These are phyloP conservation scores for Phengaris alcon DNA, from an alignment of 2,888 invertebrate species.

Conservation along the genomic window DNA sequence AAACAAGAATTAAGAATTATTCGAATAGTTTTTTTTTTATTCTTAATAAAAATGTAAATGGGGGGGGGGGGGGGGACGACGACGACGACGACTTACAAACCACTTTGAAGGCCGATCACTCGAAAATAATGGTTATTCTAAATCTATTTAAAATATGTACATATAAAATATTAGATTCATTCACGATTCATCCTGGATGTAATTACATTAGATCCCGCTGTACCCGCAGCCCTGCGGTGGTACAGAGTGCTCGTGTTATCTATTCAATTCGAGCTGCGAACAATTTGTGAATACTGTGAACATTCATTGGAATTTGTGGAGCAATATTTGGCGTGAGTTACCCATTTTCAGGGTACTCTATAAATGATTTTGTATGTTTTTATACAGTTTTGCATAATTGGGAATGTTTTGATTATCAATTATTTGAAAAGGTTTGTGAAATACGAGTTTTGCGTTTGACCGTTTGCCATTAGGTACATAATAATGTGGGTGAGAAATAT, in stretches of 20 bases:
- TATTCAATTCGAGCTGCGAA: slow-evolving; percentile 10
- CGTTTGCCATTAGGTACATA: too few species aligned
- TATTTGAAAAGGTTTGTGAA: too few species aligned
- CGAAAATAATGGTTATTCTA: too few species aligned
- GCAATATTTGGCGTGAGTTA: neutral
- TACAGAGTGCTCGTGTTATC: neutral
- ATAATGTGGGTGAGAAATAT: too few species aligned
- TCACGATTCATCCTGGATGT: neutral
- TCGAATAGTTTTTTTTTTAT: neutral
- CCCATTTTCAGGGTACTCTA: neutral
- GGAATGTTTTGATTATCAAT: neutral
- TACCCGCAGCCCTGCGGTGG: neutral
- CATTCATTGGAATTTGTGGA: neutral
- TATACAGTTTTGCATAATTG: neutral
- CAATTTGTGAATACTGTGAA: slow-evolving; percentile 4
- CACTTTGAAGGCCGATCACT: too few species aligned
- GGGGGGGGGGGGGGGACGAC: too few species aligned
- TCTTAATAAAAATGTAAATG: too few species aligned
- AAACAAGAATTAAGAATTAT: neutral
- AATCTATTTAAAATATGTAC: too few species aligned
- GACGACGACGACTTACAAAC: too few species aligned
- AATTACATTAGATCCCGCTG: neutral
- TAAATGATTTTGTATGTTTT: neutral
- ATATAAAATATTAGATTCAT: neutral
- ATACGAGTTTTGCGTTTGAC: too few species aligned